These are phyloP conservation scores for Scotopteryx bipunctaria DNA, from an alignment of 2,888 invertebrate species.

Conservation along the genomic window DNA sequence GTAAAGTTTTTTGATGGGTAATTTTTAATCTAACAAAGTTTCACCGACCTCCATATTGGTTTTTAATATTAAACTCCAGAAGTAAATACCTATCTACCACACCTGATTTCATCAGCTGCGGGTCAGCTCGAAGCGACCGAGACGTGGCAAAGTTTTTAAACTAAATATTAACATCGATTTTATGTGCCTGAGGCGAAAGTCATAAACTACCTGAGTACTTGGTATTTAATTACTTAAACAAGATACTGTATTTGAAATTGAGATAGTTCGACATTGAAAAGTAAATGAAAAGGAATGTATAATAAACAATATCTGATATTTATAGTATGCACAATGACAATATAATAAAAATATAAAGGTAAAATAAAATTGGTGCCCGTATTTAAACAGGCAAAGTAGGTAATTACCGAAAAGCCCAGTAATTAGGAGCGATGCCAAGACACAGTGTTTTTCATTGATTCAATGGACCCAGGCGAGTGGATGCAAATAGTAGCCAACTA, in stretches of 20 bases:
- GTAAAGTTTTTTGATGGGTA: slow-evolving; percentile 23
- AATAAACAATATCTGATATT: too few relatives aligned
- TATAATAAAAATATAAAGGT: too few relatives aligned
- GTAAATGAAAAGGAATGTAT: too few relatives aligned
- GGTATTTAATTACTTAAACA: too few relatives aligned
- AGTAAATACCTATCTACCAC: slow-evolving; percentile 18
- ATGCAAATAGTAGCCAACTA: slow-evolving; percentile 35
- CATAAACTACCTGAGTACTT: too few relatives aligned
- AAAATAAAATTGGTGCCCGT: slow-evolving; percentile 5
- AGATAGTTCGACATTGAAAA: too few relatives aligned
- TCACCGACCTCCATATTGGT: slow-evolving; percentile 18
- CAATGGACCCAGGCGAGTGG: slow-evolving; percentile 35
- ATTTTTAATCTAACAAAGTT: slow-evolving; percentile 37
- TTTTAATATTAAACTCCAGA: slow-evolving; percentile 35
- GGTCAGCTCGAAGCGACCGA: slow-evolving; percentile 16
- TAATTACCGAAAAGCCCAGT: slow-evolving; percentile 44
- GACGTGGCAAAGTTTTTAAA: slow-evolving; percentile 17
- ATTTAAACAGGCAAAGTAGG: slow-evolving; percentile 26
- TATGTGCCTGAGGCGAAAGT: too few relatives aligned
- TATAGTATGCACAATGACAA: too few relatives aligned
- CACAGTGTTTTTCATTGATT: slow-evolving; percentile 39
- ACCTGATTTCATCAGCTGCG: slow-evolving; percentile 23
- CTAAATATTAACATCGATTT: slow-evolving; percentile 6
- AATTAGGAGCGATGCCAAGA: slow-evolving; percentile 45
- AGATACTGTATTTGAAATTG: too few relatives aligned